These are phyloP conservation scores for Homarus gammarus DNA, from an alignment of 2,888 invertebrate species.

Conservation along the genomic window DNA sequence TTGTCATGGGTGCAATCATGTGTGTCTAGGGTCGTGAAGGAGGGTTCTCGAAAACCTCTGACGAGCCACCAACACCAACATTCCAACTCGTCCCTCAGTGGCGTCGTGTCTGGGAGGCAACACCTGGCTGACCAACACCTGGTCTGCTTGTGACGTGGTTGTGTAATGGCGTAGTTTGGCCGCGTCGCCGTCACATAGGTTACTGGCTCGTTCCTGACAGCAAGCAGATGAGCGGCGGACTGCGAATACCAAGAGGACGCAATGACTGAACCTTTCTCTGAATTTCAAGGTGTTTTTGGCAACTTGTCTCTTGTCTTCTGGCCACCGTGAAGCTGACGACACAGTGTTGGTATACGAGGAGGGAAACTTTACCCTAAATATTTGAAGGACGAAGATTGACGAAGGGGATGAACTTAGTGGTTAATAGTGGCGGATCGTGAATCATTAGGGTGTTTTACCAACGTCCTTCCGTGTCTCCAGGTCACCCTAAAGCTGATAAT, in stretches of 20 bases:
- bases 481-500: no score
- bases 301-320: background rate
- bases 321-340: no score
- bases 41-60: background rate
- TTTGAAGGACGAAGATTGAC: no score
- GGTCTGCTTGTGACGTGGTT: background rate
- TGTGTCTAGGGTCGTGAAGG: no score
- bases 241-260: background rate
- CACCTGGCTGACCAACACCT: constrained; percentile 1
- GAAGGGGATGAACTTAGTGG: no score
- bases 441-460: no score
- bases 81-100: background rate
- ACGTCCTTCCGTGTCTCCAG: no score
- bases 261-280: background rate
- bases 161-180: background rate
- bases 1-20: no score
- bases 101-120: background rate
- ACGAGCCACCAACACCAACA: background rate
- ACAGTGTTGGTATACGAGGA: no score
- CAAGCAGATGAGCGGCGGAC: background rate
- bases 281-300: background rate
- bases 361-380: no score
- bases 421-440: no score
- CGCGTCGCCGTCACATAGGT: background rate
- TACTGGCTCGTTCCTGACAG: background rate